phyloP scores from a whole-genome alignment of 1,140 invertebrate genomes.

The Zelostemma sp. region DNA sequence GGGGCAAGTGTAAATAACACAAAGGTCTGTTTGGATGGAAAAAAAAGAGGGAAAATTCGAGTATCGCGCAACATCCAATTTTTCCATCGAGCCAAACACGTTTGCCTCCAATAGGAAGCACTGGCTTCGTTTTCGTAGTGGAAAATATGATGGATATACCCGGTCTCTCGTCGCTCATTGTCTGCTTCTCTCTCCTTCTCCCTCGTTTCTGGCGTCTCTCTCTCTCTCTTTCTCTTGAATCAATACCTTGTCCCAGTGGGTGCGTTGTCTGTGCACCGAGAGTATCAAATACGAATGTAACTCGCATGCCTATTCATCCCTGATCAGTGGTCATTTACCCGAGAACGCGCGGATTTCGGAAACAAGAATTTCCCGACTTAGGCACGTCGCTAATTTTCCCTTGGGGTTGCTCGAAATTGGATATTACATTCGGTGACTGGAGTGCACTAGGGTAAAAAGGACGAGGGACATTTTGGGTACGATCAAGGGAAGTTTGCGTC shows the following conservation, averaged over 20 bases:
- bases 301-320: constrained; percentile 27
- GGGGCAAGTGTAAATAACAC: too few species aligned
- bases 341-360: constrained; percentile 6
- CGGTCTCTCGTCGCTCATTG: constrained; percentile 51
- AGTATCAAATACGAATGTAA: constrained; percentile 34
- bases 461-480: background rate
- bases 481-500: background rate
- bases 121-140: constrained; percentile 16
- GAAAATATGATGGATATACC: constrained; percentile 56
- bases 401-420: background rate
- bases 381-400: too few species aligned
- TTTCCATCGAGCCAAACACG: background rate
- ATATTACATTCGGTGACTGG: background rate
- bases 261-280: constrained; percentile 51
- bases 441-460: background rate
- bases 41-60: background rate
- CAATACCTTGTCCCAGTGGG: constrained; percentile 44
- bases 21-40: background rate
- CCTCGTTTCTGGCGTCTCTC: constrained; percentile 10
- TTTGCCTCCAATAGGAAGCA: constrained; percentile 11
- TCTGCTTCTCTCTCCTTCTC: constrained; percentile 37
- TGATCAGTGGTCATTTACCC: constrained; percentile 22
- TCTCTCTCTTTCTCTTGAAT: constrained; percentile 34
- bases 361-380: too few species aligned
- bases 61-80: background rate